A percentile compares a stretch with the other conserved stretches of the same genome.
phyloP scores from a whole-genome alignment of 2,888 invertebrate species.

The Leptinotarsa haldemani region DNA sequence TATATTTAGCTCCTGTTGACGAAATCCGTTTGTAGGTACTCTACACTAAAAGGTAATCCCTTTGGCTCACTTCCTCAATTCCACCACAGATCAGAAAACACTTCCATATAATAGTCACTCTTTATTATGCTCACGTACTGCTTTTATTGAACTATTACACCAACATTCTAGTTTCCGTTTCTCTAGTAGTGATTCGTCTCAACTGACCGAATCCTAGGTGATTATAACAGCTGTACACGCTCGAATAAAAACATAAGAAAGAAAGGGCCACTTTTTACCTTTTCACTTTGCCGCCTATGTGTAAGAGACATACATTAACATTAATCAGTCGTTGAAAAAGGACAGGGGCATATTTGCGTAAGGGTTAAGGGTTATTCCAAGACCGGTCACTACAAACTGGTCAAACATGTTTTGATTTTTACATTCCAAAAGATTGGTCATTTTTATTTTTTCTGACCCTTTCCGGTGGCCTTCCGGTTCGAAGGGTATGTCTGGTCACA shows the following conservation, averaged over 20 bases:
- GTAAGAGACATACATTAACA: conserved; percentile 30
- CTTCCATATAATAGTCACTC: background rate
- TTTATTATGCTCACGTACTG: background rate
- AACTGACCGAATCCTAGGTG: conserved; percentile 36
- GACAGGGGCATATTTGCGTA: conserved; percentile 44
- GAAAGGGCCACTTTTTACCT: conserved; percentile 51
- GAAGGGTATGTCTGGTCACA: conserved; percentile 47
- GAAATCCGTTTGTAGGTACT: no score
- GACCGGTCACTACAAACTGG: conserved; percentile 59
- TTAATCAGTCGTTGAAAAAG: conserved; percentile 28
- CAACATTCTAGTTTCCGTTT: conserved; percentile 24
- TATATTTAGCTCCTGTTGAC: no score
- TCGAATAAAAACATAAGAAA: conserved; percentile 44
- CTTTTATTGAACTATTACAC: background rate
- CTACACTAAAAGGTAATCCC: no score
- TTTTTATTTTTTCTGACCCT: conserved; percentile 60
- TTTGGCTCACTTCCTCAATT: no score
- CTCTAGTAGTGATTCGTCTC: conserved; percentile 36
- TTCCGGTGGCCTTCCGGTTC: conserved; percentile 50
- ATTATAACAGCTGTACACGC: conserved; percentile 47
- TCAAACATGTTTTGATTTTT: conserved; percentile 64
- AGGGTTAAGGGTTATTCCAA: conserved; percentile 49
- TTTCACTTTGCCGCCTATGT: conserved; percentile 43
- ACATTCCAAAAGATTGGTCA: conserved; percentile 53
- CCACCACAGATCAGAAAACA: no score